These are phyloP conservation scores for Phycodurus eques DNA, from an alignment of 2,113 vertebrate species.

Conservation along the genomic window DNA sequence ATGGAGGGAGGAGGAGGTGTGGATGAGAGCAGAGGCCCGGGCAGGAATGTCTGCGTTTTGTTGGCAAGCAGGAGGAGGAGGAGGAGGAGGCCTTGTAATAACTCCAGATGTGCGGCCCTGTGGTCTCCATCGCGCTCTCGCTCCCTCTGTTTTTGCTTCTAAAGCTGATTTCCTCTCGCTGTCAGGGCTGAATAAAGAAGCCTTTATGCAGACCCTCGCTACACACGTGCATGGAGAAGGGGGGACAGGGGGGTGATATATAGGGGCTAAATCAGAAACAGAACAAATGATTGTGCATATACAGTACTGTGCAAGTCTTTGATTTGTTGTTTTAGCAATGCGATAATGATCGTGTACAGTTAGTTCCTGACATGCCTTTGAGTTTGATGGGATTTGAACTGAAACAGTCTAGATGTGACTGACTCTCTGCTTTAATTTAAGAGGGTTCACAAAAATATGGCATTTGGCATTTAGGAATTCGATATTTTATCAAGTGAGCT, in stretches of 20 bases:
- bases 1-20: slow-evolving; percentile 60
- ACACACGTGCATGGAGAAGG: slow-evolving; percentile 28
- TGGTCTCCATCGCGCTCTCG: slow-evolving; percentile 69
- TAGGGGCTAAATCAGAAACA: slow-evolving; percentile 72
- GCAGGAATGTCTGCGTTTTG: slow-evolving; percentile 84
- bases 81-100: slow-evolving; percentile 76
- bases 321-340: not conserved
- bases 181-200: slow-evolving; percentile 76
- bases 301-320: not conserved
- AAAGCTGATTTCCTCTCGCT: slow-evolving; percentile 81
- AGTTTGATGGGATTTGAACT: not conserved
- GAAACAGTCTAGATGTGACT: not conserved
- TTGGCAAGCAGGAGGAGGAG: slow-evolving; percentile 61
- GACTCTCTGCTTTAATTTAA: too few species aligned
- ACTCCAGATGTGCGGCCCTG: slow-evolving; percentile 94
- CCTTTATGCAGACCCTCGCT: slow-evolving; percentile 73
- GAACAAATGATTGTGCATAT: slow-evolving; percentile 36
- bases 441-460: too few species aligned
- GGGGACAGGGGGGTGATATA: slow-evolving; percentile 51
- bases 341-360: not conserved
- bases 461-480: too few species aligned
- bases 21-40: slow-evolving; percentile 70
- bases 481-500: too few species aligned
- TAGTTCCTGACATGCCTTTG: not conserved
- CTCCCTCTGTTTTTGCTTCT: slow-evolving; percentile 77